Evolutionary conservation across 2,113 vertebrate genomes (phyloP).

Genomic region (Brachypteracias leptosomus): DNA sequence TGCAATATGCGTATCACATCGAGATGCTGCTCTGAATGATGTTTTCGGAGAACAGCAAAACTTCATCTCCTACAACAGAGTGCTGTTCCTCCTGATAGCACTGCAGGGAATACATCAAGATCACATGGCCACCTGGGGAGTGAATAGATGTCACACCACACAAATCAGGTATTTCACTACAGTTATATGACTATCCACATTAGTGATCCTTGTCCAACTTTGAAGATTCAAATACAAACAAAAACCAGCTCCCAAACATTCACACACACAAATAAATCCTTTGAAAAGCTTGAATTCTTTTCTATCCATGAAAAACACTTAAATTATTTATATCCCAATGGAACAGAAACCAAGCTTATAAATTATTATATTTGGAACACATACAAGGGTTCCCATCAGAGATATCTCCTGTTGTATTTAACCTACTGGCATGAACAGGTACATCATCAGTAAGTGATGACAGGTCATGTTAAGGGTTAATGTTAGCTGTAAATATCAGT

Average conservation of each 20-base stretch:
- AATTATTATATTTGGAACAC: not conserved
- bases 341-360: not conserved
- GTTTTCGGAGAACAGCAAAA: not conserved
- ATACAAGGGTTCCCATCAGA: not conserved
- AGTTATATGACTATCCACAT: not conserved
- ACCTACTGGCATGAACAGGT: not conserved
- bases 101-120: not conserved
- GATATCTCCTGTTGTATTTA: not conserved
- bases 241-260: not conserved
- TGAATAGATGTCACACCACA: not conserved
- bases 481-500: not conserved
- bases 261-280: not conserved
- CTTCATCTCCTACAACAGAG: not conserved
- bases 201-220: not conserved
- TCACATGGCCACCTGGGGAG: not conserved
- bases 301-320: not conserved
- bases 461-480: not conserved
- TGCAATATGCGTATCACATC: not conserved
- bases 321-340: not conserved
- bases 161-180: not conserved
- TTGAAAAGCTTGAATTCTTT: not conserved
- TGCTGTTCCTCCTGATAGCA: not conserved
- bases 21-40: accelerated
- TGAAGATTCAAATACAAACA: not conserved
- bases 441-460: not conserved